Conservation (phyloP, 2,113 vertebrate species). For the Peromyscus maniculatus region DNA sequence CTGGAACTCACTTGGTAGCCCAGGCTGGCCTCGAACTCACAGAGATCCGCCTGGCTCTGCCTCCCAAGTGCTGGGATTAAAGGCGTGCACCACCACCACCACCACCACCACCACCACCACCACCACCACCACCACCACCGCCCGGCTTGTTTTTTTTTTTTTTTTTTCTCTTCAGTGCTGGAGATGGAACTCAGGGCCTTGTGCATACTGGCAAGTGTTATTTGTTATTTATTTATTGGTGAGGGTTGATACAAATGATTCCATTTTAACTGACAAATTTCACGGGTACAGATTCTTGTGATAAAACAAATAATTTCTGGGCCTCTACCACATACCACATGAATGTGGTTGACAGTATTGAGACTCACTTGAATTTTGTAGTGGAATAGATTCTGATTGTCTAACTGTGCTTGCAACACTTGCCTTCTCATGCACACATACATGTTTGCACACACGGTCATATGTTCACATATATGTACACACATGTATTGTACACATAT, state of each 20-base stretch:
- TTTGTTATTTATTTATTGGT: background rate
- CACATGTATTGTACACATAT: background rate
- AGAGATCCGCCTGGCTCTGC: too few relatives aligned
- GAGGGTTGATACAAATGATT: background rate
- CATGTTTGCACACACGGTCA: background rate
- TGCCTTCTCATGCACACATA: too few relatives aligned
- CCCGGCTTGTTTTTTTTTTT: too few relatives aligned
- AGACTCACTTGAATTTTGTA: background rate
- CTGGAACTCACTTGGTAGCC: too few relatives aligned
- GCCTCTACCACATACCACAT: rapidly evolving
- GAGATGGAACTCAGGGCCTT: background rate
- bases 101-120: too few relatives aligned
- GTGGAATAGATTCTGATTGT: background rate
- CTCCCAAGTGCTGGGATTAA: too few relatives aligned
- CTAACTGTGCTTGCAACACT: background rate
- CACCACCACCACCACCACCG: too few relatives aligned
- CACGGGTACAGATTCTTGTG: background rate
- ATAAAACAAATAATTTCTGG: background rate
- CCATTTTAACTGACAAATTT: background rate
- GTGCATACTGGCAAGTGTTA: background rate
- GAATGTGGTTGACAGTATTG: too few relatives aligned
- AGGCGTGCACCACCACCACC: too few relatives aligned
- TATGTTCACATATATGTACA: background rate
- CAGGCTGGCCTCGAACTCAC: too few relatives aligned
- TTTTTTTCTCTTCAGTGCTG: background rate